Evolutionary conservation across 2,888 invertebrate genomes (phyloP).

Genomic region (Tenthredo livida): DNA sequence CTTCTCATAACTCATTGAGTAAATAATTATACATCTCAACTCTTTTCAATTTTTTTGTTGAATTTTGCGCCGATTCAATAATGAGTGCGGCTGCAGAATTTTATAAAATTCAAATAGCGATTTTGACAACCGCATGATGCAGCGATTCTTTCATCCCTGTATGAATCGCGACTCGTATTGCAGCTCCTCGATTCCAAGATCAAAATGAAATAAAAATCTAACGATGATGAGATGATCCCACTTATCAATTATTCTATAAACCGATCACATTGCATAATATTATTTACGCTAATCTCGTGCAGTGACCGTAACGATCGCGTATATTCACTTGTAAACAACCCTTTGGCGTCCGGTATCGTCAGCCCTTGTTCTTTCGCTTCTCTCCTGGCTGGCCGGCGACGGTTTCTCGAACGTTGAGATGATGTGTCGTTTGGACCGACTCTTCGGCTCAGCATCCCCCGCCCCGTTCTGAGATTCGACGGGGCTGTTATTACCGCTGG

Average conservation of each 20-base stretch:
- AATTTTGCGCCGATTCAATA: not conserved
- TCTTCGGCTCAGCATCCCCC: not conserved
- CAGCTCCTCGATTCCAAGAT: not conserved
- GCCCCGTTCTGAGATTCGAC: not conserved
- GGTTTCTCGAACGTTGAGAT: not conserved
- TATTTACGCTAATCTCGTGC: not conserved
- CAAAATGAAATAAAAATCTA: not conserved
- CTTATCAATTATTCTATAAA: not conserved
- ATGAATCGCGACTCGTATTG: not conserved
- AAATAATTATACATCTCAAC: not conserved
- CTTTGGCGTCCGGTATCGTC: not conserved
- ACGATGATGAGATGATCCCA: not conserved
- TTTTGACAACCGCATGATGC: not conserved
- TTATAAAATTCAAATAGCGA: not conserved
- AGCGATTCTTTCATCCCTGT: not conserved
- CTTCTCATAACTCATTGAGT: no score
- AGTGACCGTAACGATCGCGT: not conserved
- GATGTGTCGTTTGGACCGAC: conserved; percentile 12
- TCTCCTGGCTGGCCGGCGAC: not conserved
- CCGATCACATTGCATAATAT: not conserved
- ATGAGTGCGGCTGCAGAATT: not conserved
- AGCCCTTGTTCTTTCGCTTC: not conserved
- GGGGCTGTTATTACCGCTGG: not conserved
- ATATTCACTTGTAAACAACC: conserved; percentile 22
- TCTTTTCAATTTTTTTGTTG: not conserved